Conservation (phyloP, 2,113 vertebrate species). For the Pseudorectes ferrugineus region DNA sequence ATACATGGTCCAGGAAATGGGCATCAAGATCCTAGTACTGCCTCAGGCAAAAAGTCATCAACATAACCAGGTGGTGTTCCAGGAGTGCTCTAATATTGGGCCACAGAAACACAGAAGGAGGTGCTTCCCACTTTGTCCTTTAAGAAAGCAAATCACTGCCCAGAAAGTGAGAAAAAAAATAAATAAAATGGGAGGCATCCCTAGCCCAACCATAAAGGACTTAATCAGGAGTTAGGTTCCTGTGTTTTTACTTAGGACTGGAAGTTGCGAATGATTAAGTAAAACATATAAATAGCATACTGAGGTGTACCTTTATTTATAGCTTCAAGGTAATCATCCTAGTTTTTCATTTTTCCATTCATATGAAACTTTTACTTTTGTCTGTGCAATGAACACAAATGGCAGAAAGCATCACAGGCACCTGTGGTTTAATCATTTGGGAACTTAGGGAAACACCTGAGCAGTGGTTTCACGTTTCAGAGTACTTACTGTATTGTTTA, state of each 20-base stretch:
- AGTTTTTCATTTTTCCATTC: background rate
- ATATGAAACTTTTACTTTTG: background rate
- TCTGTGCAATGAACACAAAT: background rate
- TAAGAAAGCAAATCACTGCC: background rate
- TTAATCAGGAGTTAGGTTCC: background rate
- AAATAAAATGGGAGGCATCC: background rate
- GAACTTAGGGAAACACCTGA: background rate
- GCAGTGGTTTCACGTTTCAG: background rate
- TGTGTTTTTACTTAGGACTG: background rate
- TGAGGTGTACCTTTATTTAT: background rate
- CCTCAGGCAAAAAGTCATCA: background rate
- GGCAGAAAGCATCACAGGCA: background rate
- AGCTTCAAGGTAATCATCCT: background rate
- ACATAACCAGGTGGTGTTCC: background rate
- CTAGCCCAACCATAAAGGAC: background rate
- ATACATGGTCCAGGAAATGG: background rate
- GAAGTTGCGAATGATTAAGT: background rate
- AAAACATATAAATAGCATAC: background rate
- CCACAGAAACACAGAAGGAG: background rate
- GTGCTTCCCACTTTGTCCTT: background rate
- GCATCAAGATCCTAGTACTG: background rate
- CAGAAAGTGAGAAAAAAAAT: background rate
- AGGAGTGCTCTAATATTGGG: background rate
- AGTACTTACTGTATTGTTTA: background rate
- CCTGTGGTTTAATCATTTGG: background rate